phyloP scores from a whole-genome alignment of 2,113 vertebrate species.

The Percina caprodes region DNA sequence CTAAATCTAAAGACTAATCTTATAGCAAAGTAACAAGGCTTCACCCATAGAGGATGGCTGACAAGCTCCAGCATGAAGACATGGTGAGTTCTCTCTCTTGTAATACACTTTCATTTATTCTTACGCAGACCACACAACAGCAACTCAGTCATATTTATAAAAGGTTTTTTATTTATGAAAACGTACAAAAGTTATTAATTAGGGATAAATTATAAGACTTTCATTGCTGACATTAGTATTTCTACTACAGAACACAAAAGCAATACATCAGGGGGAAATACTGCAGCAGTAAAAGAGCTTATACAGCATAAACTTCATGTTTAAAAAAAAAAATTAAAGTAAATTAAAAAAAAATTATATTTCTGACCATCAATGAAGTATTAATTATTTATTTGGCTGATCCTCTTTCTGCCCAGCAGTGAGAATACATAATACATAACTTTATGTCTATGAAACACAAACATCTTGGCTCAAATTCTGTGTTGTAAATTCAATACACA shows the following conservation, averaged over 20 bases:
- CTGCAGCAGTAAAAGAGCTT: constrained; percentile 33
- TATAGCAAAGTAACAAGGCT: not conserved
- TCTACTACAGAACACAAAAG: constrained; percentile 44
- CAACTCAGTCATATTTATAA: constrained; percentile 59
- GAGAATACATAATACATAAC: constrained; percentile 33
- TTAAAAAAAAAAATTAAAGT: no score
- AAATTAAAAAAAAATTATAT: no score
- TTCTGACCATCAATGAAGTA: constrained; percentile 22
- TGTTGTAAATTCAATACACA: not conserved
- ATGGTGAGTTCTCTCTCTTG: not conserved
- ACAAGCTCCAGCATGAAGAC: not conserved
- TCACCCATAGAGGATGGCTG: not conserved
- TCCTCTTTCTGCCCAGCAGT: constrained; percentile 79
- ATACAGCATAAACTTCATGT: not conserved
- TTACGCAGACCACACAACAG: constrained; percentile 5
- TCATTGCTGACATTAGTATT: constrained; percentile 60
- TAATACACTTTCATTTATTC: not conserved
- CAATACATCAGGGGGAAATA: constrained; percentile 19
- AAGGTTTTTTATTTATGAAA: constrained; percentile 85
- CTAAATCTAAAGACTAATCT: not conserved
- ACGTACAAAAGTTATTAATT: constrained; percentile 78
- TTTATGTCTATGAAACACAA: constrained; percentile 34
- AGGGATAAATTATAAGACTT: constrained; percentile 81
- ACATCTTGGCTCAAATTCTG: constrained; percentile 7
- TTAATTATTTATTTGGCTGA: constrained; percentile 32